Conservation (phyloP, 2,797 vertebrate species). For the Lagodon rhomboides region DNA sequence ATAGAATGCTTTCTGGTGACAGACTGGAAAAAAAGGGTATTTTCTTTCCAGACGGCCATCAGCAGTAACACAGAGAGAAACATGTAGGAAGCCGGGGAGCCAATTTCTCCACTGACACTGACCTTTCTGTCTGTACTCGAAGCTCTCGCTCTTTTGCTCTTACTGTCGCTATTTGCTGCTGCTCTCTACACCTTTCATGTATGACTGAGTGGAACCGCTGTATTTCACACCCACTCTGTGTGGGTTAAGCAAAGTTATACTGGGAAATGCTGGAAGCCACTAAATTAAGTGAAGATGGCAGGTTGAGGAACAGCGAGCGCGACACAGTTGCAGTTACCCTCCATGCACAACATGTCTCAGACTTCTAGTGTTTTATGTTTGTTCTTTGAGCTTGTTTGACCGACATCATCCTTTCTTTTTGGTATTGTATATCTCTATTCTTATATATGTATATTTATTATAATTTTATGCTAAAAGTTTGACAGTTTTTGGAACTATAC, state of each 20-base stretch:
- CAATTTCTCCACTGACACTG: not conserved
- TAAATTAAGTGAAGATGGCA: conserved; percentile 1
- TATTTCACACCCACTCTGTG: conserved; percentile 6
- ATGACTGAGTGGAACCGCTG: not conserved
- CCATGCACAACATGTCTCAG: not conserved
- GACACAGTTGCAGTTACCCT: not conserved
- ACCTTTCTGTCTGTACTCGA: conserved; percentile 5
- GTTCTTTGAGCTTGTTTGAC: not conserved
- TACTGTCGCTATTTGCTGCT: conserved; percentile 5
- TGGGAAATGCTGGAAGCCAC: conserved; percentile 1
- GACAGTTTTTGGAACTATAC: too few relatives aligned
- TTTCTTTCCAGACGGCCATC: not conserved
- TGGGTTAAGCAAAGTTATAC: not conserved
- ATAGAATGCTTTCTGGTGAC: not conserved
- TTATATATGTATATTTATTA: too few relatives aligned
- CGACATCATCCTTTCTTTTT: not conserved
- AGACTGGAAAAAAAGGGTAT: not conserved
- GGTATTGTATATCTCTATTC: too few relatives aligned
- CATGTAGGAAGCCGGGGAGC: conserved; percentile 1
- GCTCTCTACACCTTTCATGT: not conserved
- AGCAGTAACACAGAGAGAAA: not conserved
- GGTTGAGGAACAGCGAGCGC: conserved; percentile 2
- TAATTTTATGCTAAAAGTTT: too few relatives aligned
- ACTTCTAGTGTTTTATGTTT: conserved; percentile 10
- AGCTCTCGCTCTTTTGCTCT: conserved; percentile 8